Conservation (phyloP, 2,113 vertebrate genomes). For the Ascaphus truei region DNA sequence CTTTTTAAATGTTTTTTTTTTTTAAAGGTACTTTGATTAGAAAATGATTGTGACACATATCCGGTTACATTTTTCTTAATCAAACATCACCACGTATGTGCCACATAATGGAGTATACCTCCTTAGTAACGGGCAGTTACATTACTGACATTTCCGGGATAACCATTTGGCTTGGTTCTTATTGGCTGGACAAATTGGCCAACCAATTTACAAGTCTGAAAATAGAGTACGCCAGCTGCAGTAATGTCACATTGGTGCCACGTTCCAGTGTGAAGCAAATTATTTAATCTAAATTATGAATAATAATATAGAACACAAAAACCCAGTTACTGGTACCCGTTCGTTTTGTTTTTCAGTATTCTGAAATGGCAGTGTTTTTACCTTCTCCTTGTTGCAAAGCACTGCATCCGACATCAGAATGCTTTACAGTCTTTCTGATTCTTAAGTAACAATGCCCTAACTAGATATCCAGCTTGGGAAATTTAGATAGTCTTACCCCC, state of each 20-base stretch:
- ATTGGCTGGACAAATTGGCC: not conserved
- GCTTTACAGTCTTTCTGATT: not conserved
- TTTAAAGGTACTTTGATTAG: not conserved
- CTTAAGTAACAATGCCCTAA: no score
- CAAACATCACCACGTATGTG: slow-evolving; percentile 58
- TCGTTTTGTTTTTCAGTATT: no score
- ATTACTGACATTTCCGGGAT: not conserved
- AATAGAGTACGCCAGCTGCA: not conserved
- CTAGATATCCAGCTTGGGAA: no score
- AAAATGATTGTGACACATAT: slow-evolving; percentile 9
- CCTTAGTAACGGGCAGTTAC: not conserved
- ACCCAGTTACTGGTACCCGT: no score
- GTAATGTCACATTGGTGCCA: not conserved
- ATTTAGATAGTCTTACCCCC: no score
- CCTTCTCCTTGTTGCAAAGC: no score
- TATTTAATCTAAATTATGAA: no score
- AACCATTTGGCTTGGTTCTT: not conserved
- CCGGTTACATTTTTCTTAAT: slow-evolving; percentile 58
- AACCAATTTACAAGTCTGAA: not conserved
- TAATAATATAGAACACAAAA: no score
- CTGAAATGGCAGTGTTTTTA: no score
- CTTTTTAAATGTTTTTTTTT: not conserved
- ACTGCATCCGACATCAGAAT: not conserved
- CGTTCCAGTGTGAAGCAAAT: not conserved
- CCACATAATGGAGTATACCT: slow-evolving; percentile 1